These are phyloP conservation scores for Octomys mimax DNA, from an alignment of 2,797 vertebrate genomes.

Conservation along the genomic window DNA sequence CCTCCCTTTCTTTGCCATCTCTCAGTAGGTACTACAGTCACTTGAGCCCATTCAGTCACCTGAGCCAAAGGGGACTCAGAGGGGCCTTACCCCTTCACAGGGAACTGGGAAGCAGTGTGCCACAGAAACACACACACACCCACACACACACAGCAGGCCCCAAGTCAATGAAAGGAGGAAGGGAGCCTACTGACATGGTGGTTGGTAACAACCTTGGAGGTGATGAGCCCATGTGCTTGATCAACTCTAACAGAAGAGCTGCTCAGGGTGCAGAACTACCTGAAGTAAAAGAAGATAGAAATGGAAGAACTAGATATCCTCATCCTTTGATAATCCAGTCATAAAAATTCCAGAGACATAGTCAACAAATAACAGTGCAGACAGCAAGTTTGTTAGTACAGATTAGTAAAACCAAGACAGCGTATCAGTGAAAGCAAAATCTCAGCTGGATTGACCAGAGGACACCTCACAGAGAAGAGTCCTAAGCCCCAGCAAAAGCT, in stretches of 20 bases:
- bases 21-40: neutral
- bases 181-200: neutral
- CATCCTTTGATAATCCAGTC: slow-evolving; percentile 2
- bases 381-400: neutral
- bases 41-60: neutral
- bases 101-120: neutral
- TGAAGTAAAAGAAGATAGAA: slow-evolving; percentile 41
- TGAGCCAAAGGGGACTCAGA: neutral
- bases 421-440: neutral
- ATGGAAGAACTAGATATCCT: neutral
- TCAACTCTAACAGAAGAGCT: neutral
- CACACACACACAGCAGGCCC: neutral
- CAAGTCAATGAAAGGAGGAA: neutral
- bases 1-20: neutral
- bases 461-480: neutral
- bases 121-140: neutral
- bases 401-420: neutral
- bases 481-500: neutral
- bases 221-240: neutral
- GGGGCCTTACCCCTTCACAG: neutral
- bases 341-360: neutral
- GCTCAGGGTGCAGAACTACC: neutral
- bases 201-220: neutral
- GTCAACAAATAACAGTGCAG: slow-evolving; percentile 38
- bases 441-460: neutral